Evolutionary conservation across 2,113 vertebrate species (phyloP).

Genomic region (Rhabdomys dilectus): DNA sequence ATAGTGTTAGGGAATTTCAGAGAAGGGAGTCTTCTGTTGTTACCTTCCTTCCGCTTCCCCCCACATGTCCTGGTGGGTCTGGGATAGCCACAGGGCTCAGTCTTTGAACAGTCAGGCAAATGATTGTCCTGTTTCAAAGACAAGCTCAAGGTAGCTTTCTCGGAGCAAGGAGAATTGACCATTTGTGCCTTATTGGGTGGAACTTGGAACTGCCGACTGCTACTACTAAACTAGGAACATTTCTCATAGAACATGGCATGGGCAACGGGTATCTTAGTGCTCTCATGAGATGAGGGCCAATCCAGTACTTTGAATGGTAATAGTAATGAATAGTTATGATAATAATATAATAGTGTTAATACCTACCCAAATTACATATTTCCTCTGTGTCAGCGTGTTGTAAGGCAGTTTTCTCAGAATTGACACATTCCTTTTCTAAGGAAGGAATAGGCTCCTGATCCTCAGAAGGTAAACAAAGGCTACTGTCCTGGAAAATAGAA

Average conservation of each 20-base stretch:
- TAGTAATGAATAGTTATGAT: background rate
- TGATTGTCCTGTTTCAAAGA: slow-evolving; percentile 21
- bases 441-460: too few relatives aligned
- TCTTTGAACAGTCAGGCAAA: slow-evolving; percentile 62
- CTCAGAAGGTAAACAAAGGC: background rate
- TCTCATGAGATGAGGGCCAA: background rate
- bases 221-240: background rate
- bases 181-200: background rate
- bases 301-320: background rate
- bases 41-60: slow-evolving; percentile 59
- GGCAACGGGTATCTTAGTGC: background rate
- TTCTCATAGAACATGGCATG: background rate
- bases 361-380: background rate
- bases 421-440: background rate
- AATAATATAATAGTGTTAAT: background rate
- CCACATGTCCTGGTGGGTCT: slow-evolving; percentile 25
- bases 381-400: background rate
- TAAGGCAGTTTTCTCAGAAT: background rate
- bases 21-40: slow-evolving; percentile 52
- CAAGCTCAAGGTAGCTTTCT: background rate
- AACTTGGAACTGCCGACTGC: background rate
- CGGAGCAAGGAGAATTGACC: background rate
- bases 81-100: slow-evolving; percentile 36
- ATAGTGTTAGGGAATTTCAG: slow-evolving; percentile 73
- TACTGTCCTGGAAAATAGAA: background rate